Base-by-base conservation (phyloP, 2,113 vertebrate genomes). In the Tursiops truncatus region DNA sequence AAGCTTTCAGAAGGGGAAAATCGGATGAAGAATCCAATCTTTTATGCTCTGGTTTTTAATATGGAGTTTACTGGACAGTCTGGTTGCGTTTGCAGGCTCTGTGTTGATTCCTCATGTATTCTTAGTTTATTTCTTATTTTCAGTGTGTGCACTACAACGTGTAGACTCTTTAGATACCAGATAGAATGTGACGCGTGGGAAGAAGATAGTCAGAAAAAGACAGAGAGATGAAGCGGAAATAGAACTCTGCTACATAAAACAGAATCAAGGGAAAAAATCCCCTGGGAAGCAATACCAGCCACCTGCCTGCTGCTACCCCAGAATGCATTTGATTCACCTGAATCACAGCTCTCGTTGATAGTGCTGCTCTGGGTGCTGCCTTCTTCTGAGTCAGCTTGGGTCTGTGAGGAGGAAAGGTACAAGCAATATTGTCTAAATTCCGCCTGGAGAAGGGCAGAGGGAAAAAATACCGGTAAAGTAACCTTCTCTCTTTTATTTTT, bases 61-160 rank as follows among this genome's bases (percentile, higher is more conserved):
- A 47, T 33, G 58, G 20, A 97, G 9, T 95, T 82, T 88, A 81
- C 89, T 89, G 81, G 50, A 94, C 2, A 44, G 31, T 79, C n/a
- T 84, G 26, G 56, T 53, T 97, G 94, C 23, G 23, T 63, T 80
- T 68, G 26, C 14, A 65, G 31, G n/a, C 58, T 28, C 94, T 68
- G 47, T 67, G 20, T 76, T 76, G 38, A 71, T 89, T 88, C 96
- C 31, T 62, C 12, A 47, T 44, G 5, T 79, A n/a, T 85, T 93
- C 53, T 47, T 77, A 76, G 10, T 77, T 92, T 68, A 91, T 88
- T 93, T 94, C 50, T 87, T 88, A 84, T 76, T 95, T 95, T 41
- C 33, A 89, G 1, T 73, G 13, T 88, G 63, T 86, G 60, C 20
- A 65, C 56, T 58, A 94, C 56, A 68, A 6, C 50, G 21, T 85